Percentiles rank a stretch among this genome's conserved stretches.
These are phyloP conservation scores for Mandrillus leucophaeus DNA, from an alignment of 2,113 vertebrate genomes.

Conservation along the genomic window DNA sequence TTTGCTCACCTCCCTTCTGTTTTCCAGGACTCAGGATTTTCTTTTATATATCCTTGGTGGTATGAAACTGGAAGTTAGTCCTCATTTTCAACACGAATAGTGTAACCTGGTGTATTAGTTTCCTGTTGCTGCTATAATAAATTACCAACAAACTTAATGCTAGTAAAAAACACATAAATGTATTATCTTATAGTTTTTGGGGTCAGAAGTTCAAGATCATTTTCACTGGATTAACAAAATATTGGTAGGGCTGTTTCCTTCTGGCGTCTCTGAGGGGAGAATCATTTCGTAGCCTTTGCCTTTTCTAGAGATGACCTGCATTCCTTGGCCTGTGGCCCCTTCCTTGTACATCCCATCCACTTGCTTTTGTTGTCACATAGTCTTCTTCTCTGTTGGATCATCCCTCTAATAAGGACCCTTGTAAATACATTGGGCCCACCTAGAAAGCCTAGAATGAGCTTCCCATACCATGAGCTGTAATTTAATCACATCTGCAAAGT, in stretches of 20 bases:
- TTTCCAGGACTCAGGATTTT: not conserved
- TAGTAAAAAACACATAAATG: not conserved
- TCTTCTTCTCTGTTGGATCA: not conserved
- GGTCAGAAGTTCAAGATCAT: not conserved
- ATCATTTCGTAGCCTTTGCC: not conserved
- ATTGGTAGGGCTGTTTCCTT: not conserved
- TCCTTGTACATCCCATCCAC: not conserved
- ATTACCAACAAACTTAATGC: not conserved
- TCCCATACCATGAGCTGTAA: not conserved
- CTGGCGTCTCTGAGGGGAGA: too few species aligned
- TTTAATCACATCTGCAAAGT: not conserved
- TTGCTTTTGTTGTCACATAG: not conserved
- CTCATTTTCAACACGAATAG: not conserved
- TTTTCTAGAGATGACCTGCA: not conserved
- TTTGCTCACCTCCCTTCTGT: rapidly evolving
- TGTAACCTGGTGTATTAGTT: not conserved
- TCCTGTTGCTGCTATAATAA: not conserved
- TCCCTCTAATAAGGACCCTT: not conserved
- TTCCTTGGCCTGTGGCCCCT: not conserved
- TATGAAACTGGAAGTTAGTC: not conserved
- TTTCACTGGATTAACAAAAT: not conserved
- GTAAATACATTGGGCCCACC: not conserved
- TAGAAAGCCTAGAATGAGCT: not conserved
- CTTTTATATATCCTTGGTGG: not conserved
- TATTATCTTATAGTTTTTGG: not conserved